These are phyloP conservation scores for Margaritifera margaritifera DNA, from an alignment of 2,888 invertebrate species.

Conservation along the genomic window DNA sequence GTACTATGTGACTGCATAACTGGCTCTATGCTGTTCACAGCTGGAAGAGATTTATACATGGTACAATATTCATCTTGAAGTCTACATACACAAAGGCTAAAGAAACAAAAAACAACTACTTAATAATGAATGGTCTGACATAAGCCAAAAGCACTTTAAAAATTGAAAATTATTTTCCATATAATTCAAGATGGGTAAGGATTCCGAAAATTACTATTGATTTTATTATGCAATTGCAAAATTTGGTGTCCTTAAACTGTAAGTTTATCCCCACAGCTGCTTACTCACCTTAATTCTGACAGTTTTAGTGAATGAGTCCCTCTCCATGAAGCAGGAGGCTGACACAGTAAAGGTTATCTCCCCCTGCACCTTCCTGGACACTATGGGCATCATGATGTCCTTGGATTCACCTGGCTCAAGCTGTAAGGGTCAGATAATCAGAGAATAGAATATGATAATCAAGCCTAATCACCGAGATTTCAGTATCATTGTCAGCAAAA, in stretches of 20 bases:
- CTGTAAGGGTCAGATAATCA: constrained; percentile 47
- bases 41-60: too few relatives aligned
- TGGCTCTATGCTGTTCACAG: too few relatives aligned
- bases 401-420: constrained; percentile 73
- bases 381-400: constrained; percentile 91
- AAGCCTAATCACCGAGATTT: too few relatives aligned
- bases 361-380: constrained; percentile 82
- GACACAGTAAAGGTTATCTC: constrained; percentile 83
- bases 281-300: constrained; percentile 79
- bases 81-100: too few relatives aligned
- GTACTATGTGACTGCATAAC: too few relatives aligned
- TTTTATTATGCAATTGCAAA: constrained; percentile 15
- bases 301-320: constrained; percentile 66
- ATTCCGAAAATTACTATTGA: constrained; percentile 15
- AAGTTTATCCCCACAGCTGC: background rate
- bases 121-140: background rate
- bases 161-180: background rate
- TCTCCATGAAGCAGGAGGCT: constrained; percentile 77
- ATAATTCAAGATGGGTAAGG: too few relatives aligned
- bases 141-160: background rate
- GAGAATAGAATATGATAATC: background rate
- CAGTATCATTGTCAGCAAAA: too few relatives aligned
- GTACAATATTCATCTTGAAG: too few relatives aligned
- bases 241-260: background rate
- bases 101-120: too few relatives aligned